A percentile compares a stretch with the other conserved stretches of the same genome.
These are phyloP conservation scores for Lycocorax pyrrhopterus DNA, from an alignment of 2,113 vertebrate species.

Conservation along the genomic window DNA sequence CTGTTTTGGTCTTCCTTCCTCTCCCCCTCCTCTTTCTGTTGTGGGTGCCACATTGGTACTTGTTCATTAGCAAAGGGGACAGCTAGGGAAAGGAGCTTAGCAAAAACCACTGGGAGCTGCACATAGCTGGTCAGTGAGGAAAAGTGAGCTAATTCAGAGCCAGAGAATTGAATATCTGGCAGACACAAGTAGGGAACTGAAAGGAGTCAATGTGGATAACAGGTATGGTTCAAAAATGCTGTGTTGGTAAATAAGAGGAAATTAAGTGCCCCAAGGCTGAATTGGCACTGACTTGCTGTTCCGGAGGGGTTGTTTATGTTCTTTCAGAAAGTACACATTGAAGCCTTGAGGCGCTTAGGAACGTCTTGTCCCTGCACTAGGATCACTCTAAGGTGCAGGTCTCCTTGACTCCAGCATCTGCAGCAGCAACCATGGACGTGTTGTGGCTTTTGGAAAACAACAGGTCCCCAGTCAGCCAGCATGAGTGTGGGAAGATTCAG, in stretches of 20 bases:
- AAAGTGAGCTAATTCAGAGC: not conserved
- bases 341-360: not conserved
- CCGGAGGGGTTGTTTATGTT: not conserved
- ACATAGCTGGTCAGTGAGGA: not conserved
- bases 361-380: not conserved
- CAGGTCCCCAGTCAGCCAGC: not conserved
- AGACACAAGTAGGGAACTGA: not conserved
- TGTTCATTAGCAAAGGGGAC: not conserved
- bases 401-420: not conserved
- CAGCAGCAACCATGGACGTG: fast-evolving
- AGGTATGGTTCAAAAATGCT: not conserved
- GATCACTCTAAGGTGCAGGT: fast-evolving
- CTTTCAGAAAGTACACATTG: not conserved
- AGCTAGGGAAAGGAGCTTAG: not conserved
- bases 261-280: not conserved
- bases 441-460: not conserved
- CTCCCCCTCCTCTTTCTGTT: not conserved
- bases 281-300: not conserved
- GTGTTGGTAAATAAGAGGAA: not conserved
- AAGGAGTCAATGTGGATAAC: not conserved
- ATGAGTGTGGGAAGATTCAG: not conserved
- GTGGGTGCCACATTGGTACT: fast-evolving
- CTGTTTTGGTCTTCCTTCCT: not conserved
- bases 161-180: not conserved
- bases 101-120: not conserved